Evolutionary conservation across 30 jellyfish, hydroid and myxozoan species (phyloP).

Genomic region (Hydra vulgaris): DNA sequence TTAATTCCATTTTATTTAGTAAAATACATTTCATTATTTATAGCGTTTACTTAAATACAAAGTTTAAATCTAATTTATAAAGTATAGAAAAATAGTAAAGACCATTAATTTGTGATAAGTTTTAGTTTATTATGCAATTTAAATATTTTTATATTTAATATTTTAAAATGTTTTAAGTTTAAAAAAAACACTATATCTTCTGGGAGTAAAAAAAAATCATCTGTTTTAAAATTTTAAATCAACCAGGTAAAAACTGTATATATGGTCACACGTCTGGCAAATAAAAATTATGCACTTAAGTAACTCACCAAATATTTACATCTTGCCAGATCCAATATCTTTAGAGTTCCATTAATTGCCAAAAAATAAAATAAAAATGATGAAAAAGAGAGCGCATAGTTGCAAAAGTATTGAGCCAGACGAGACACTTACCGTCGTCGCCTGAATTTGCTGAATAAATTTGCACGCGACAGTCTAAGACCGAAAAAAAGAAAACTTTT

Average conservation of each 20-base stretch:
- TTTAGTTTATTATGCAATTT: too few species aligned
- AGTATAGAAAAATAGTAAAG: too few species aligned
- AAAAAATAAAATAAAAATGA: neutral
- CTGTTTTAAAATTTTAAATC: too few species aligned
- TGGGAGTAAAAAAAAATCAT: too few species aligned
- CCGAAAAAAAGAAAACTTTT: neutral
- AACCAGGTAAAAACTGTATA: neutral
- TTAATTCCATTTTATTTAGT: too few species aligned
- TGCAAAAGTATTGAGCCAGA: constrained; percentile 1
- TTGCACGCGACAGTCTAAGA: constrained; percentile 98
- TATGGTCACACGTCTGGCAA: neutral
- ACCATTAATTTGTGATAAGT: too few species aligned
- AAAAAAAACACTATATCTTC: too few species aligned
- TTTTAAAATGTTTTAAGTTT: too few species aligned
- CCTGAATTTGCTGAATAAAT: constrained; percentile 75
- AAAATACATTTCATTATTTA: too few species aligned
- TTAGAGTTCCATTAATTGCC: neutral
- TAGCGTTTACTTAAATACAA: too few species aligned
- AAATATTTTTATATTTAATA: too few species aligned
- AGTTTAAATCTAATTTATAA: too few species aligned
- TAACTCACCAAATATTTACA: neutral
- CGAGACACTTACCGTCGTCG: constrained; percentile 98
- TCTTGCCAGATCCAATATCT: neutral
- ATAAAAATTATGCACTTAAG: neutral
- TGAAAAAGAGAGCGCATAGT: constrained; percentile 4